Base-by-base conservation (phyloP, 2,113 vertebrate genomes). In the Plestiodon gilberti region DNA sequence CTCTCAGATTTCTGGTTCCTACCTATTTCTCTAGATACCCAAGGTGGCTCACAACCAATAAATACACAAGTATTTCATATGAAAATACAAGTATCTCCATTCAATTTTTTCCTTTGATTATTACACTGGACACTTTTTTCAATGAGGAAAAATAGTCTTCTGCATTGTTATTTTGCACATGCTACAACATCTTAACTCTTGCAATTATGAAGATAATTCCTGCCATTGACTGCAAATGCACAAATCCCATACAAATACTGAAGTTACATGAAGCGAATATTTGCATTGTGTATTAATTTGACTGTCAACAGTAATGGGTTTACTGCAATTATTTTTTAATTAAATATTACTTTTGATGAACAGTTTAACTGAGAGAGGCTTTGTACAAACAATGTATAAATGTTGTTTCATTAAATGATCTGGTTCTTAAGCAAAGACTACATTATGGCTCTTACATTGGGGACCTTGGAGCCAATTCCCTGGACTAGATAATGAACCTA, bases 191-290 rank as follows among this genome's bases (percentile, higher is more conserved):
- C 20, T 55, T 22, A 59, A 59, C 10, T 14, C 17, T 33, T 78
- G 52, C 52, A 57, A 33, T 7, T 77, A 28, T 78, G 52, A 33
- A 78, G 57, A n/a, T n/a, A n/a, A n/a, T n/a, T 7, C n/a, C 55
- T 22, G 28, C 30, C 25, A 35, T 33, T 22, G 22, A 57, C 55
- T 43, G 38, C 71, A 74, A 3, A 74, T 74, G 13, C 40, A 48
- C 28, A 30, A 55, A 17, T 55, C 28, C 74, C 15, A 55, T 20
- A 76, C 17, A n/a, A 14, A 78, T 83, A 87, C 28, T 40, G 91
- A 88, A 78, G 78, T 91, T 83, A 86, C 86, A 92, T 93, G 93
- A 95, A 90, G 86, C 91, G 87, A 85, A 82, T 87, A 78, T 93
- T 92, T 92, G 76, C 30, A 64, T 2, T 43, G 62, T 83, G 33